Evolutionary conservation across 1,140 invertebrate genomes (phyloP), one percentile per base, ranked within the genome.

Genomic region (Philopotamus ludificatus): DNA sequence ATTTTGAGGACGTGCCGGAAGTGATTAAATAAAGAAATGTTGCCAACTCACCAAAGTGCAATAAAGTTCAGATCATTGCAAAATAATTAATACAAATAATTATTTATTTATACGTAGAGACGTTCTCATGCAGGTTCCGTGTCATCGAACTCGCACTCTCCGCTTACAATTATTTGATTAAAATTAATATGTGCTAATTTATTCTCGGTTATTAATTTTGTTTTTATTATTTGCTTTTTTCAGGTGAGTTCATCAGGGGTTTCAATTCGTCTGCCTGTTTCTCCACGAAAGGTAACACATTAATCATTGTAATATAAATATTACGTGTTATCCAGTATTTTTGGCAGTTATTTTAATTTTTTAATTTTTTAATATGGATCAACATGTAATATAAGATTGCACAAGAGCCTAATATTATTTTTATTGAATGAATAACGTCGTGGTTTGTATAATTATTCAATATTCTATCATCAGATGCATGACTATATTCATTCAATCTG

Each of bases 181-280:
- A n/a, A n/a, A 8, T 47, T 47, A 47, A 47, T 47, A 9, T 20
- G 44, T 20, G 18, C 44, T 47, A 47, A 47, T 47, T 47, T 47
- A 47, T 47, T 47, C 18, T 47, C 18, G n/a, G n/a, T n/a, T n/a
- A n/a, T n/a, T n/a, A n/a, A n/a, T 0, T 50, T 3, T 9, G 20
- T 53, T 44, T 18, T 63, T 50, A 55, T 41, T 62, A 44, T 3
- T 58, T 39, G 44, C 20, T 62, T 23, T 41, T 63, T 47, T 34
- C 64, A 66, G 63, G 68, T 70, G 68, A 70, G 68, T 70, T 61
- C 68, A 55, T 70, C 68, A 66, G 68, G 68, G 49, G 68, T 70
- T 66, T 66, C 68, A 66, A 70, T 70, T 60, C 68, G 68, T 60
- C 68, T 70, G 68, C 68, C 63, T 61, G 68, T 70, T 63, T 70